These are phyloP conservation scores for Scytalopus superciliaris DNA, from an alignment of 2,113 vertebrate genomes.

Conservation along the genomic window DNA sequence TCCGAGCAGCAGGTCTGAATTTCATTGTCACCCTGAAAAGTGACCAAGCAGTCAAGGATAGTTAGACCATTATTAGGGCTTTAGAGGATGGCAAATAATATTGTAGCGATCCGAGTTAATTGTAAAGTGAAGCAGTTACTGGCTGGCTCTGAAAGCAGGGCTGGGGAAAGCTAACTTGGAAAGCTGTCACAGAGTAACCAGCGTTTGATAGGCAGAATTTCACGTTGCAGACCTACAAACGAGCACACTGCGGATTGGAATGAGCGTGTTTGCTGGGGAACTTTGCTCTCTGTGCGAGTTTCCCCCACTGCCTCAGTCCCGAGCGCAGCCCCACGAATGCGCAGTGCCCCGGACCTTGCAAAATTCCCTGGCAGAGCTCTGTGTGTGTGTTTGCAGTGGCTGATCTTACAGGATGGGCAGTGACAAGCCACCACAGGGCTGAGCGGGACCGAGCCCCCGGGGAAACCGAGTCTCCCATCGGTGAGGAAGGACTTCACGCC, in stretches of 20 bases:
- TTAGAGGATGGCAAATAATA: background rate
- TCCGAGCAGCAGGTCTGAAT: slow-evolving; percentile 20
- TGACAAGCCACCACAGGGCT: background rate
- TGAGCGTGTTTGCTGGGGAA: background rate
- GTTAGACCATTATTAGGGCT: background rate
- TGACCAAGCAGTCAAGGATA: background rate
- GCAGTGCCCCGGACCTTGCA: background rate
- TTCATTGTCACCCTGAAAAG: background rate
- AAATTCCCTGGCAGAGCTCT: background rate
- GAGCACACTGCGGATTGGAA: background rate
- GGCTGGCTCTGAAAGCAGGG: background rate
- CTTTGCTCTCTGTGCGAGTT: background rate
- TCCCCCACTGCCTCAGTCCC: background rate
- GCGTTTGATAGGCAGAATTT: background rate
- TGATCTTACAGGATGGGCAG: background rate
- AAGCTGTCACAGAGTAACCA: background rate
- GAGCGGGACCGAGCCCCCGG: background rate
- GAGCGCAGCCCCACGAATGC: background rate
- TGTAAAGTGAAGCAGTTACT: slow-evolving; percentile 19
- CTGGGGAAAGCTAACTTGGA: background rate
- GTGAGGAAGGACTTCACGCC: too few relatives aligned
- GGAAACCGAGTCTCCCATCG: background rate
- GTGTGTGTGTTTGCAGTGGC: background rate
- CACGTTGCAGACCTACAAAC: background rate
- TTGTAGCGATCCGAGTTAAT: background rate